Percentiles rank a stretch among this genome's conserved stretches.
Evolutionary conservation across 2,888 invertebrate species (phyloP).

Genomic region (Sepioteuthis lessoniana): DNA sequence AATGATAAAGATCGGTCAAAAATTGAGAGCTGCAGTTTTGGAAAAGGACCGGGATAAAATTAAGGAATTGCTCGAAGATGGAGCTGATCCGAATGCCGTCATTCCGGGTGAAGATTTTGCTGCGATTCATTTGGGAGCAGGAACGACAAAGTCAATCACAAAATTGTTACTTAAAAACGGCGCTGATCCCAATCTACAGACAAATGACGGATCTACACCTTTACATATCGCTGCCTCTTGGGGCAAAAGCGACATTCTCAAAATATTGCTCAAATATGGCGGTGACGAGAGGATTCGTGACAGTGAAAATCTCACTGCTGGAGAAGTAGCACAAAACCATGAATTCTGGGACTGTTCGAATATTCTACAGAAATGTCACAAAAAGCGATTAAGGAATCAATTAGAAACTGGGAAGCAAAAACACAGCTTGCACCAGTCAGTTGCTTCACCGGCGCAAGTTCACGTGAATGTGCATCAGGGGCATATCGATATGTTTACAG

Average conservation of each 20-base stretch:
- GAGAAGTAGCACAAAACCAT: not conserved
- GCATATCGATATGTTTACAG: not conserved
- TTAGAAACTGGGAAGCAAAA: not conserved
- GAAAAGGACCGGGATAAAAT: slow-evolving; percentile 18
- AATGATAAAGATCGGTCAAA: not conserved
- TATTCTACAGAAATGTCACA: not conserved
- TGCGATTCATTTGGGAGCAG: slow-evolving; percentile 25
- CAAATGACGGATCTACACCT: not conserved
- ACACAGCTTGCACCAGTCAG: not conserved
- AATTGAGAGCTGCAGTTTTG: not conserved
- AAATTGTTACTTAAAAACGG: not conserved
- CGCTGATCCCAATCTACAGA: slow-evolving; percentile 6
- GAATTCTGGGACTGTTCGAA: slow-evolving; percentile 24
- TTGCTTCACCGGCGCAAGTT: not conserved
- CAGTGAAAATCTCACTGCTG: not conserved
- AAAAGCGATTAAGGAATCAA: not conserved
- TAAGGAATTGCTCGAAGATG: not conserved
- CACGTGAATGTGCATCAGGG: not conserved
- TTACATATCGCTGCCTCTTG: slow-evolving; percentile 24
- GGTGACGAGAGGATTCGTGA: not conserved
- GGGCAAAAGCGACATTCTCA: not conserved
- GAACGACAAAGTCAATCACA: not conserved
- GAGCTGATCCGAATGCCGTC: slow-evolving; percentile 36
- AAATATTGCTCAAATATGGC: slow-evolving; percentile 25
- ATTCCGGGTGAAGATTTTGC: not conserved